Conservation (phyloP, 2,888 invertebrate species). For the Neoascia interrupta region DNA sequence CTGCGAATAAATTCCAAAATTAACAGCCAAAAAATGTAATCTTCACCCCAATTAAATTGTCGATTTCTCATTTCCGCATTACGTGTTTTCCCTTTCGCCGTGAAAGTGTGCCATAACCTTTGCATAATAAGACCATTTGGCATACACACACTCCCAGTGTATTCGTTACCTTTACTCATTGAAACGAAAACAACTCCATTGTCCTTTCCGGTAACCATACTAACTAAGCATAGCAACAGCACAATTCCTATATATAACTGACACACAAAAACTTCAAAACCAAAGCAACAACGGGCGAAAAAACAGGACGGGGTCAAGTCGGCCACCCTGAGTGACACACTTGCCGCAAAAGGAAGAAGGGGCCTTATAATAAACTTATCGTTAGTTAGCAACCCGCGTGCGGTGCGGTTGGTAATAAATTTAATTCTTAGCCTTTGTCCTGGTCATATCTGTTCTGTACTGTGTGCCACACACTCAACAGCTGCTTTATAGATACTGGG, state of each 20-base stretch:
- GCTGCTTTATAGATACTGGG: no score
- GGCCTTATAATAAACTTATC: no score
- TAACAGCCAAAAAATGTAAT: no score
- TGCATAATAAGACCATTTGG: constrained; percentile 1
- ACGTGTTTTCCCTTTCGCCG: not conserved
- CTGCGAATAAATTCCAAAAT: no score
- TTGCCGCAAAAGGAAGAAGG: constrained; percentile 4
- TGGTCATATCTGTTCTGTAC: no score
- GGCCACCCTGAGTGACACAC: constrained; percentile 12
- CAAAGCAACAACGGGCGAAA: not conserved
- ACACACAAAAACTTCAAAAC: no score
- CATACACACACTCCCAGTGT: not conserved
- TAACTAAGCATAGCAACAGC: not conserved
- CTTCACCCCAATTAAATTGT: constrained; percentile 6
- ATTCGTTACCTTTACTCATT: not conserved
- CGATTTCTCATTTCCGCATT: constrained; percentile 7
- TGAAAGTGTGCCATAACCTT: constrained; percentile 3
- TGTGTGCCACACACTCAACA: no score
- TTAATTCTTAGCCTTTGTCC: no score
- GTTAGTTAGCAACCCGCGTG: no score
- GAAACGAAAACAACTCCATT: not conserved
- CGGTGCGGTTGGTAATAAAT: no score
- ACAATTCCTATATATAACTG: no score
- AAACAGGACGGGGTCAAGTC: constrained; percentile 27
- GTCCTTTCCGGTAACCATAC: constrained; percentile 8